These are phyloP conservation scores for Lagocephalus sceleratus DNA, from an alignment of 2,797 vertebrate genomes.

Conservation along the genomic window DNA sequence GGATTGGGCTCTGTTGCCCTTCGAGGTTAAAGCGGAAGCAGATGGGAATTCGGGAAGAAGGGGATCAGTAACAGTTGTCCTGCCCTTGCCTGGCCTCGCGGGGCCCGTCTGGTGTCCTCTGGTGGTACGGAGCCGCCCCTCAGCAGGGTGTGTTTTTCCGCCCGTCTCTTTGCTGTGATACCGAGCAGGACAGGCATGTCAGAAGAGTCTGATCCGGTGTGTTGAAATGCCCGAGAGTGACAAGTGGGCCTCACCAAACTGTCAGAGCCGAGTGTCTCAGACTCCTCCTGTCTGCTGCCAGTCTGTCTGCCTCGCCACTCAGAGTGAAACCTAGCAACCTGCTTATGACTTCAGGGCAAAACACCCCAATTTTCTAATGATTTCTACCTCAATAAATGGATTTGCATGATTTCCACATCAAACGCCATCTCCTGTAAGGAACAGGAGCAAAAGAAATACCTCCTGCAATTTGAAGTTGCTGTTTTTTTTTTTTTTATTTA, in stretches of 20 bases:
- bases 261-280: conserved; percentile 57
- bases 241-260: conserved; percentile 47
- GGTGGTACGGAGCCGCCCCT: conserved; percentile 33
- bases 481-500: no score
- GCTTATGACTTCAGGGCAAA: no score
- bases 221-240: conserved; percentile 56
- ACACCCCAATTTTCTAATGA: no score
- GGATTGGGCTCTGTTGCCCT: conserved; percentile 39
- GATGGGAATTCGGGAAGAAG: conserved; percentile 24
- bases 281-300: conserved; percentile 32
- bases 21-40: conserved; percentile 48
- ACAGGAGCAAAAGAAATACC: no score
- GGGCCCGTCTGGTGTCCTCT: conserved; percentile 28
- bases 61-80: conserved; percentile 62
- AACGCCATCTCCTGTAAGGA: no score
- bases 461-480: no score
- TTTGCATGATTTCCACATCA: no score
- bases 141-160: conserved; percentile 51
- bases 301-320: background rate
- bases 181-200: conserved; percentile 55
- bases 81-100: conserved; percentile 59
- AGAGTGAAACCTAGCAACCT: no score
- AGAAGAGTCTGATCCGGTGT: conserved; percentile 51
- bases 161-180: conserved; percentile 47
- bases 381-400: no score